Evolutionary conservation across 2,888 invertebrate species (phyloP).

Genomic region (Cantharis rufa): DNA sequence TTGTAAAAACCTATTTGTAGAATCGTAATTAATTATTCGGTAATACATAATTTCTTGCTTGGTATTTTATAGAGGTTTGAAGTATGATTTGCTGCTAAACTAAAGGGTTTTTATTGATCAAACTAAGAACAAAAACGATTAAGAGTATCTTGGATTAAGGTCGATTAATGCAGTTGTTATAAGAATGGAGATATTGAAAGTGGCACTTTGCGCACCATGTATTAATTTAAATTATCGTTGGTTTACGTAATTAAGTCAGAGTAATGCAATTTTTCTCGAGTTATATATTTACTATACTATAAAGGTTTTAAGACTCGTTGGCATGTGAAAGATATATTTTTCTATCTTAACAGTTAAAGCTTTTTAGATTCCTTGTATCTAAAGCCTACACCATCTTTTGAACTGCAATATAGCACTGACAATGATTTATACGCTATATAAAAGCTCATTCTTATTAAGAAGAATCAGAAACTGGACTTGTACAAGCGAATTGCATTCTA

Average conservation of each 20-base stretch:
- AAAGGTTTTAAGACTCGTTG: background rate
- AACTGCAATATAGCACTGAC: background rate
- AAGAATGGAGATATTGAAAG: background rate
- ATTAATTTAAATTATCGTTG: background rate
- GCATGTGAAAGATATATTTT: background rate
- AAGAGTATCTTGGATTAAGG: background rate
- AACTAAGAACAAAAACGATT: background rate
- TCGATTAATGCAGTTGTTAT: background rate
- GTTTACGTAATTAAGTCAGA: background rate
- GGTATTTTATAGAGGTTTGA: background rate
- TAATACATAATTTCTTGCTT: background rate
- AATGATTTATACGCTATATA: background rate
- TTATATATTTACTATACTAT: background rate
- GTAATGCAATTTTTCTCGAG: background rate
- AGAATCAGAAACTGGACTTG: background rate
- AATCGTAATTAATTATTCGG: background rate
- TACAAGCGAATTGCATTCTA: background rate
- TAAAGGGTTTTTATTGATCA: background rate
- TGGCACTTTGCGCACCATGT: background rate
- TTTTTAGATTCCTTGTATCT: background rate
- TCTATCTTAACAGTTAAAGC: background rate
- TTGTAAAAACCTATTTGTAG: background rate
- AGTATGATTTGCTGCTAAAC: background rate
- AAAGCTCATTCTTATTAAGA: conserved; percentile 2
- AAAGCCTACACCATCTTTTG: conserved; percentile 3